Evolutionary conservation across 1,140 invertebrate genomes (phyloP), one percentile per base, ranked within the genome.

Genomic region (Hydropsyche tenuis): DNA sequence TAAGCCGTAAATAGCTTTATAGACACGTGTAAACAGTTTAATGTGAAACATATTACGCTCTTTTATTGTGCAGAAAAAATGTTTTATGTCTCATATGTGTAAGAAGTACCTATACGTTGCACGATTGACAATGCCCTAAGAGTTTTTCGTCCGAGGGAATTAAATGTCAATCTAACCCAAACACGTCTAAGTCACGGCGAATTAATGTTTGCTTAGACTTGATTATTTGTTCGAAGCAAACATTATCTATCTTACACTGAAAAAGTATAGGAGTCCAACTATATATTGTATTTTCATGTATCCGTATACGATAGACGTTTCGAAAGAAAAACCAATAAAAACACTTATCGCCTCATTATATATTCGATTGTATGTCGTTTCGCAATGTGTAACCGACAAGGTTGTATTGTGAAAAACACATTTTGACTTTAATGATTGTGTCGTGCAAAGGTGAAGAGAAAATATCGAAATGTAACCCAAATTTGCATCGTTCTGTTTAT

Each of bases 141-240:
- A 37, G 30, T 37, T 3, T 37, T 37, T 37, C 30, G 30, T 37
- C 9, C 30, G 3, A 70, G 42, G 51, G 22, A 48, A 70, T 70
- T 70, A 70, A 56, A 60, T 56, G 68, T 70, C 68, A 70, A 70
- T 70, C 48, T 56, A 23, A 56, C 25, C 37, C 22, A 70, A 45
- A 70, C 37, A 70, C 68, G 65, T 48, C 65, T 27, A 14, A 37
- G 30, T 37, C 30, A 62, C 18, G 62, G 7, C 62, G 20, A 70
- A 60, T 43, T 30, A 37, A 56, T 70, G 51, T 70, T 70, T 70
- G 68, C 51, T 48, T 46, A 37, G 56, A 43, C 68, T 42, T 42
- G 68, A 70, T 70, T 70, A 70, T 70, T 70, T 70, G 68, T 46
- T 16, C 27, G 23, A 0, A 16, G 46, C 27, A 25, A 70, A 70